A percentile compares a stretch with the other conserved stretches of the same genome.
Conservation (phyloP, 2,797 vertebrate genomes). For the Anguilla obscura region DNA sequence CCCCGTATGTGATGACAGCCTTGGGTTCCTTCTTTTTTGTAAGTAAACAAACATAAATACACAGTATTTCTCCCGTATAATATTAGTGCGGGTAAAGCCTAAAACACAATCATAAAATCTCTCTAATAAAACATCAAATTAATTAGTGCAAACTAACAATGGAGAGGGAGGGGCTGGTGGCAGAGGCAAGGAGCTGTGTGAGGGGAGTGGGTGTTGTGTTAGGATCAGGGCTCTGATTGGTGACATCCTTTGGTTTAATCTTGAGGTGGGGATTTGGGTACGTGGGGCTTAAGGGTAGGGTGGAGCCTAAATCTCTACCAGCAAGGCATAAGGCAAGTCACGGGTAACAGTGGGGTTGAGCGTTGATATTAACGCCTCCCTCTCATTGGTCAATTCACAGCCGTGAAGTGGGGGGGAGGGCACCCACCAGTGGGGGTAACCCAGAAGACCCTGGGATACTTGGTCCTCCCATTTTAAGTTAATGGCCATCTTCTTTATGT, state of each 20-base stretch:
- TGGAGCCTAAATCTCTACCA: constrained; percentile 59
- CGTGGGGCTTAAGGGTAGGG: constrained; percentile 28
- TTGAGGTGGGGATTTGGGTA: constrained; percentile 41
- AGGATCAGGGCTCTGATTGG: constrained; percentile 40
- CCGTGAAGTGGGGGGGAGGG: constrained; percentile 34
- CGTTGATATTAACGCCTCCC: constrained; percentile 48
- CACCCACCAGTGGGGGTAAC: constrained; percentile 51
- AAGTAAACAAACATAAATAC: constrained; percentile 45
- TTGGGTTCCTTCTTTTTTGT: constrained; percentile 35
- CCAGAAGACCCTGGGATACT: constrained; percentile 54
- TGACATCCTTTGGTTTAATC: constrained; percentile 71
- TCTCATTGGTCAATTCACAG: constrained; percentile 58
- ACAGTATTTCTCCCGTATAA: constrained; percentile 49
- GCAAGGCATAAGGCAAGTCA: constrained; percentile 71
- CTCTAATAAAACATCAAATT: constrained; percentile 54
- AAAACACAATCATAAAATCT: constrained; percentile 46
- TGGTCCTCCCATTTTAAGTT: constrained; percentile 62
- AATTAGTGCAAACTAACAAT: constrained; percentile 74
- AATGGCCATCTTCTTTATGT: constrained; percentile 51
- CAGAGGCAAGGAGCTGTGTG: neutral
- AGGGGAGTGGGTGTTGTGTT: constrained; percentile 30
- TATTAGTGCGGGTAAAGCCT: constrained; percentile 52
- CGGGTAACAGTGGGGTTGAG: constrained; percentile 58
- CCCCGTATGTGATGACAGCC: constrained; percentile 12
- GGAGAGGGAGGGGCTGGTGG: constrained; percentile 34